Evolutionary conservation across 2,797 vertebrate species (phyloP).

Genomic region (Spondyliosoma cantharus): DNA sequence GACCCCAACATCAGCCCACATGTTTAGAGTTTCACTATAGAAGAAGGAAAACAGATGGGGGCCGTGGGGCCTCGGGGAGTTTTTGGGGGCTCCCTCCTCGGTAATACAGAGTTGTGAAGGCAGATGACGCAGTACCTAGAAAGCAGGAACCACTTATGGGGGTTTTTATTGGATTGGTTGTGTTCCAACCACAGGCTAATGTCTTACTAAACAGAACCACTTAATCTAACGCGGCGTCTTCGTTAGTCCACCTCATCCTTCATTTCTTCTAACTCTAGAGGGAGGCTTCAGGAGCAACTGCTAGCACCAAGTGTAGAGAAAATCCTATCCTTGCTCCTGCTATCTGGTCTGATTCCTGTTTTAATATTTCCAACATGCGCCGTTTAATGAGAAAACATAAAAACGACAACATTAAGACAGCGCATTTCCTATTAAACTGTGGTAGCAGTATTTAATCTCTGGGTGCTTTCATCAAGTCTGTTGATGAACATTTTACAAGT

Average conservation of each 20-base stretch:
- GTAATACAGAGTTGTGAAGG: constrained; percentile 45
- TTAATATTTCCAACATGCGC: constrained; percentile 17
- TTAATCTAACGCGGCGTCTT: constrained; percentile 10
- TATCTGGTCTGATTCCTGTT: constrained; percentile 4
- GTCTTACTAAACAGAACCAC: constrained; percentile 13
- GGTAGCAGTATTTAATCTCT: constrained; percentile 4
- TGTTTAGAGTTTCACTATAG: constrained; percentile 75
- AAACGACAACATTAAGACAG: constrained; percentile 14
- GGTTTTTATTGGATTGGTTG: constrained; percentile 23
- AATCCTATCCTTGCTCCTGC: constrained; percentile 1
- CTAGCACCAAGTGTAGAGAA: constrained; percentile 18
- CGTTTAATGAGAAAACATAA: constrained; percentile 24
- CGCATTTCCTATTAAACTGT: background rate
- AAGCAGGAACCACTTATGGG: constrained; percentile 15
- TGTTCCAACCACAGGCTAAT: constrained; percentile 33
- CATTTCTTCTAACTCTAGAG: constrained; percentile 5
- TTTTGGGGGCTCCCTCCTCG: constrained; percentile 33
- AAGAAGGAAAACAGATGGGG: constrained; percentile 73
- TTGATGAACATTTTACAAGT: constrained; percentile 15
- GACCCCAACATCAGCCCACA: constrained; percentile 78
- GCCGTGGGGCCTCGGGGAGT: constrained; percentile 41
- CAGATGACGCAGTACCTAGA: constrained; percentile 37
- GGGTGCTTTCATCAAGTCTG: constrained; percentile 13
- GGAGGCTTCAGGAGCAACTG: constrained; percentile 23
- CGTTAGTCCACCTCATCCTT: constrained; percentile 25